These are phyloP conservation scores for Cheiracanthium punctorium DNA, from an alignment of 2,888 invertebrate species.

Conservation along the genomic window DNA sequence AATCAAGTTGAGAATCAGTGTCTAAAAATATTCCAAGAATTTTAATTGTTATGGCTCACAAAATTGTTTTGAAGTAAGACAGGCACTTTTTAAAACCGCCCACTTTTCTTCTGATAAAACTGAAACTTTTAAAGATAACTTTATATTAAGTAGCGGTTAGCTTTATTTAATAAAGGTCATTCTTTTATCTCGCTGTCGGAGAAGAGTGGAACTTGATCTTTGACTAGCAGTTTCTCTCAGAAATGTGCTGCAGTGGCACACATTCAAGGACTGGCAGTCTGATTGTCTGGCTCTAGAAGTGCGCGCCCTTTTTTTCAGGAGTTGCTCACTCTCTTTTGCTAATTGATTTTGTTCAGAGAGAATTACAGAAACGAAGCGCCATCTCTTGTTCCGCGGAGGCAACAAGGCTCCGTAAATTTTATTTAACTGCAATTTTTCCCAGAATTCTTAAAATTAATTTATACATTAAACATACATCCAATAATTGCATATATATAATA, in stretches of 20 bases:
- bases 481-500: no score
- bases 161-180: conserved; percentile 15
- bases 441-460: no score
- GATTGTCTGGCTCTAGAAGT: background rate
- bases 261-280: background rate
- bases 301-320: background rate
- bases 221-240: background rate
- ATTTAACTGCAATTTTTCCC: no score
- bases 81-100: no score
- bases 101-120: no score
- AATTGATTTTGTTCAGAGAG: background rate
- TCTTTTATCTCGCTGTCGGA: conserved; percentile 32
- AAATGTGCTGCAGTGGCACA: background rate
- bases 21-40: no score
- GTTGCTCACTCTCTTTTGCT: background rate
- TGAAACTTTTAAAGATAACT: conserved; percentile 23
- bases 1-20: no score
- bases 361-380: conserved; percentile 10
- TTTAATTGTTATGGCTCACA: no score
- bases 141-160: conserved; percentile 17
- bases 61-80: no score
- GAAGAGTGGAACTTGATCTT: background rate
- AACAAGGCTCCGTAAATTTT: background rate
- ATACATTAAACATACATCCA: no score
- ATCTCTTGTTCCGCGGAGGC: background rate